Evolutionary conservation across 2,797 vertebrate genomes (phyloP), one percentile per base, ranked within the genome.

Genomic region (Eulemur mongoz): DNA sequence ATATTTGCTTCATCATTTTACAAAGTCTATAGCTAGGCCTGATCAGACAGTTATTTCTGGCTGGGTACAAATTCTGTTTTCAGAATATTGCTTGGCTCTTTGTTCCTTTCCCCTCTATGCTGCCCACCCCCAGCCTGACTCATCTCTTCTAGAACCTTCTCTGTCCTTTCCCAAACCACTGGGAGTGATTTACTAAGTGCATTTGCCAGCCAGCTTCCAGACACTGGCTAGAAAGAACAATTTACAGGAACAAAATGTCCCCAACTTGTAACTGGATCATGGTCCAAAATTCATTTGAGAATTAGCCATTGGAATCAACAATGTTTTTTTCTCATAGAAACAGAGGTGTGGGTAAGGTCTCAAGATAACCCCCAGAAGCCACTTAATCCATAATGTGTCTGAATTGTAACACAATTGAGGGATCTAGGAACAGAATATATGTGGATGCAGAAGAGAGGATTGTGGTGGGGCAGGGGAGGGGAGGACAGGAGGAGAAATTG

Each of bases 121-220:
- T 81, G 43, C 65, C 89, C 59, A 94, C 67, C 85, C 85, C 78
- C 72, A 70, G 93, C 52, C 91, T 96, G 95, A 97, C 94, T 97
- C 96, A 96, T 96, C 96, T 93, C 83, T 96, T 98, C 94, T 96
- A 96, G 96, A 97, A 96, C 72, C 54, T 95, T 97, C 96, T 17
- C 35, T 91, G 86, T 88, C 96, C 94, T 98, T 97, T 75, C 57
- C 27, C 70, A 96, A 95, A 89, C 93, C 94, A 96, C 72, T 27
- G 79, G 89, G 84, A 97, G 59, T 95, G 80, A 98, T 96, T 97
- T 89, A 76, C 83, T 92, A 93, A 98, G 52, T 96, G 91, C 72
- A 75, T 97, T 96, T 96, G 50, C 91, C 89, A 97, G 95, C 69
- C 85, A 90, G 93, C 54, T 95, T 43, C 63, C 91, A 83, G 93